Base-by-base conservation (phyloP, 2,888 invertebrate species). In the Harpalus rubripes region DNA sequence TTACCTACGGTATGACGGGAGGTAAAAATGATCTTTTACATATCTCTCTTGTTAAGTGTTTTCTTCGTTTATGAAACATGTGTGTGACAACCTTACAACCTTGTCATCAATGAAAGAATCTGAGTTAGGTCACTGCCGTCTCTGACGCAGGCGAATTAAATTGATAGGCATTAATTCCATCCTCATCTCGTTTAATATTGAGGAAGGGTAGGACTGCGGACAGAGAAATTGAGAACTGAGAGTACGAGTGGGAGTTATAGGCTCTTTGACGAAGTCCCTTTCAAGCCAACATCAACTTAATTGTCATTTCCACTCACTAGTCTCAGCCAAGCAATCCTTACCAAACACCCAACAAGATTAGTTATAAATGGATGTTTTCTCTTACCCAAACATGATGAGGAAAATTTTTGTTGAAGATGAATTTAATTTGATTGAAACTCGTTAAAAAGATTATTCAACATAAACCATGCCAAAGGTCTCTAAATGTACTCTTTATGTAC, bases 131-230 rank as follows among this genome's bases (percentile, higher is more conserved):
- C 32, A 32, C 32, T 32, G 32, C 32, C 32, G 32, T 32, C 32
- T 5, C 5, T 26, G 63, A 63, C 59, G 59, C 12, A 59, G 18
- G 26, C 32, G 68, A 68, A 68, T 68, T 68, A 68, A 68, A 68
- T 68, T 32, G 68, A 15, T 68, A 63, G n/a, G 68, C 68, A n/a
- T 68, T 68, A 68, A 5, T 32, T 32, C 32, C 32, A 32, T 32
- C 68, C 68, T 68, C 68, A 68, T 68, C 68, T 32, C n/a, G n/a
- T 68, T 39, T 68, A 68, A 68, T 68, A 39, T 68, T 68, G 68
- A 68, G 68, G 26, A 68, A 68, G 68, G 63, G 32, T 32, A 32
- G 32, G 32, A 32, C 32, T 32, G 6, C 32, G 32, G 32, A 32
- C 32, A 4, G 32, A 32, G 32, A 32, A 5, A 32, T 6, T 32